These are phyloP conservation scores for Zaprionus davidi DNA, from an alignment of 1,140 invertebrate genomes.

Conservation along the genomic window DNA sequence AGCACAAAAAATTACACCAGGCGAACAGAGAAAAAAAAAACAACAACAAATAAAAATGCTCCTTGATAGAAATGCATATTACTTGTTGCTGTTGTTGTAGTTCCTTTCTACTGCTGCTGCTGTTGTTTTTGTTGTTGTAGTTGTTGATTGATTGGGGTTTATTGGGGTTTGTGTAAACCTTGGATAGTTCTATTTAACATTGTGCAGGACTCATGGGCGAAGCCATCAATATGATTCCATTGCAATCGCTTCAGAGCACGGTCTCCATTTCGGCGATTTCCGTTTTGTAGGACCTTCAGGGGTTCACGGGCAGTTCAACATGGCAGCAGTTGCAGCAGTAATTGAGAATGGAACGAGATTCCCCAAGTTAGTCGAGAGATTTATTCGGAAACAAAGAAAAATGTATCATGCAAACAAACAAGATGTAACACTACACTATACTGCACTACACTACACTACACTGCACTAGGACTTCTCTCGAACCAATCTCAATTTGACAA, in stretches of 20 bases:
- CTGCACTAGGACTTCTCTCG: background rate
- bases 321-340: slow-evolving; percentile 26
- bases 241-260: slow-evolving; percentile 89
- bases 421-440: background rate
- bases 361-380: slow-evolving; percentile 32
- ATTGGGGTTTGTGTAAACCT: slow-evolving; percentile 25
- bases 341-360: slow-evolving; percentile 11
- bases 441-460: background rate
- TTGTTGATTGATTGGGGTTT: slow-evolving; percentile 19
- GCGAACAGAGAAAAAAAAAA: too few species aligned
- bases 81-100: slow-evolving; percentile 29
- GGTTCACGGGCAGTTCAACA: background rate
- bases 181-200: slow-evolving; percentile 13
- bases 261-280: slow-evolving; percentile 95
- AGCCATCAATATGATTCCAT: slow-evolving; percentile 17
- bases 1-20: too few species aligned
- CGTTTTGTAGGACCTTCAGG: slow-evolving; percentile 87
- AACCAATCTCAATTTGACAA: background rate
- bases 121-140: slow-evolving; percentile 10
- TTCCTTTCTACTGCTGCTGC: slow-evolving; percentile 12
- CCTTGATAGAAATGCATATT: slow-evolving; percentile 33
- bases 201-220: slow-evolving; percentile 23
- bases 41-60: slow-evolving; percentile 20
- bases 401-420: slow-evolving; percentile 16
- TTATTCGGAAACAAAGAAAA: background rate